A percentile compares a stretch with the other conserved stretches of the same genome.
Conservation (phyloP, 2,113 vertebrate species). For the Nothobranchius kuhntae region DNA sequence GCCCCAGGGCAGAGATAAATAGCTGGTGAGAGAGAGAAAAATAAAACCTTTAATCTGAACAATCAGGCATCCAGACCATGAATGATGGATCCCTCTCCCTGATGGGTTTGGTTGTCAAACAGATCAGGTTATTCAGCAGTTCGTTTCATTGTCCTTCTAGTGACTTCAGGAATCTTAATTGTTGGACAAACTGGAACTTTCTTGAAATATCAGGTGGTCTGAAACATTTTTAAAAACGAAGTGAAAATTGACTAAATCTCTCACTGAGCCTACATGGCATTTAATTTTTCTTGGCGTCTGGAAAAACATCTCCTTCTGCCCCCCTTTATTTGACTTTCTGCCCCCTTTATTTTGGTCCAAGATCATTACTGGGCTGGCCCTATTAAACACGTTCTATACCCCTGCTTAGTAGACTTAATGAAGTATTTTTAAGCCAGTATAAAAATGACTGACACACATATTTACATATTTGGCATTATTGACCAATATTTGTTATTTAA, state of each 20-base stretch:
- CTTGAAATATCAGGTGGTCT: background rate
- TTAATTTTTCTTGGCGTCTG: too few relatives aligned
- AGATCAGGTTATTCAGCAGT: conserved; percentile 39
- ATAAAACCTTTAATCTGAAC: conserved; percentile 70
- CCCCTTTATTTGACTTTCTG: too few relatives aligned
- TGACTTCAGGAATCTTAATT: conserved; percentile 2
- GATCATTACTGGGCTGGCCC: too few relatives aligned
- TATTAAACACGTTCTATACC: too few relatives aligned
- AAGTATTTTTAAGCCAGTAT: too few relatives aligned
- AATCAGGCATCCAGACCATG: conserved; percentile 53
- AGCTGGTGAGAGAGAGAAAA: conserved; percentile 25
- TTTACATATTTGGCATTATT: too few relatives aligned
- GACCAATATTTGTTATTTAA: too few relatives aligned
- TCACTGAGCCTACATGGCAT: background rate
- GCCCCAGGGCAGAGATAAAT: conserved; percentile 58
- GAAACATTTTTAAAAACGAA: background rate
- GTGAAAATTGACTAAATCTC: background rate
- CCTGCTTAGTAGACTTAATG: too few relatives aligned
- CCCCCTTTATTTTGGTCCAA: too few relatives aligned
- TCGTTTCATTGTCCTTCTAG: conserved; percentile 26
- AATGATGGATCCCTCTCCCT: conserved; percentile 58
- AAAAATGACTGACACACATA: too few relatives aligned
- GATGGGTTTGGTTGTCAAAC: conserved; percentile 50
- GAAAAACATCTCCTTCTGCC: too few relatives aligned
- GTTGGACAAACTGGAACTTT: background rate